Evolutionary conservation across 1,140 invertebrate species (phyloP).

Genomic region (Bombus consobrinus): DNA sequence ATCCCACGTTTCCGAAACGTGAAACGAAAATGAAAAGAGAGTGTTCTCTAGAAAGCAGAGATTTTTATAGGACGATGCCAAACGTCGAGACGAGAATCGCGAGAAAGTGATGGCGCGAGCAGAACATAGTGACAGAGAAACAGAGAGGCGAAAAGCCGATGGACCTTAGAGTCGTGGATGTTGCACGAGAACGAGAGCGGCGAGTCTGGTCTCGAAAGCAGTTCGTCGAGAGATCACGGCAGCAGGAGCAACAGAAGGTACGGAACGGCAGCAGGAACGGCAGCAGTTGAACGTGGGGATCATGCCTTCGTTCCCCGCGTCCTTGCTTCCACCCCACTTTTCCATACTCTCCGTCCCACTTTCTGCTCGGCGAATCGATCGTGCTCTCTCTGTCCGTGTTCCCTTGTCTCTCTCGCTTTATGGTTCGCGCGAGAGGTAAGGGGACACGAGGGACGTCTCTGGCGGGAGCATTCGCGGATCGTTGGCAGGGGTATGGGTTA

Average conservation of each 20-base stretch:
- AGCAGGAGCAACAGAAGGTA: constrained; percentile 68
- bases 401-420: constrained; percentile 25
- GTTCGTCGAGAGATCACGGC: constrained; percentile 65
- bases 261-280: constrained; percentile 62
- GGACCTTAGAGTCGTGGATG: neutral
- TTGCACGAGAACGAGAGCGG: constrained; percentile 33
- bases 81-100: neutral
- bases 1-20: neutral
- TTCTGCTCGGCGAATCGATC: constrained; percentile 56
- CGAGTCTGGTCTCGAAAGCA: constrained; percentile 49
- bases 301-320: constrained; percentile 41
- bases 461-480: constrained; percentile 33
- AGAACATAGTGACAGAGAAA: neutral
- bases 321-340: constrained; percentile 22
- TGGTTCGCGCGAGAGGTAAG: constrained; percentile 25
- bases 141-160: constrained; percentile 8
- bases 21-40: neutral
- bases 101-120: neutral
- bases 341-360: constrained; percentile 53
- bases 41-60: too few species aligned
- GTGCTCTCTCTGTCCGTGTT: constrained; percentile 59
- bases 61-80: neutral
- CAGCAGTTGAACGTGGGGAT: constrained; percentile 64
- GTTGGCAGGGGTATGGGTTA: constrained; percentile 12
- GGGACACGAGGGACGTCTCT: constrained; percentile 49